phyloP scores from a whole-genome alignment of 2,888 invertebrate genomes.

The Mayetiola destructor region DNA sequence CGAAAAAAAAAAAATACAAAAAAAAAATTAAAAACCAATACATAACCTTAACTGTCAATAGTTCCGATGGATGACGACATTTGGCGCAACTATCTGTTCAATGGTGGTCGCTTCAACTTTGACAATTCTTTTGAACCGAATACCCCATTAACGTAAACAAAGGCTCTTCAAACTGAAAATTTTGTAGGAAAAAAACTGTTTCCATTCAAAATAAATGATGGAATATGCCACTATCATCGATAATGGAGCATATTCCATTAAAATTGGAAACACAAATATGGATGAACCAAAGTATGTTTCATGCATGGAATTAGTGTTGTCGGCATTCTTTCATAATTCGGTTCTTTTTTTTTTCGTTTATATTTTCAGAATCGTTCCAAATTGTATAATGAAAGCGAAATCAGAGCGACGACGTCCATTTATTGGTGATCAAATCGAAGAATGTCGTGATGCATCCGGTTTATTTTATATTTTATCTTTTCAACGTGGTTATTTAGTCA shows the following conservation, averaged over 20 bases:
- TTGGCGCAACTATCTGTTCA: too few relatives aligned
- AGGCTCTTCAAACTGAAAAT: neutral
- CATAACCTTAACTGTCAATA: neutral
- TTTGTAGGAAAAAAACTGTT: neutral
- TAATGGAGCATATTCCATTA: constrained; percentile 77
- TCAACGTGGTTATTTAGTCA: constrained; percentile 87
- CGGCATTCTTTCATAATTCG: constrained; percentile 10
- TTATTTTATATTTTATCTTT: constrained; percentile 86
- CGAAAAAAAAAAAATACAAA: neutral
- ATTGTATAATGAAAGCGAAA: constrained; percentile 96
- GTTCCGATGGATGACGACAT: neutral
- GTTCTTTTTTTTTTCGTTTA: neutral
- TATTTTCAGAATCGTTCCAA: constrained; percentile 55
- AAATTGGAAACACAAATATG: constrained; percentile 64
- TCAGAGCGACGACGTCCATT: constrained; percentile 88
- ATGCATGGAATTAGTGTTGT: constrained; percentile 15
- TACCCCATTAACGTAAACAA: neutral
- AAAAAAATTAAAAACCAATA: neutral
- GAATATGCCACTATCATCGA: constrained; percentile 48
- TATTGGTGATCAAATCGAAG: constrained; percentile 87
- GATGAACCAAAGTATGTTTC: constrained; percentile 47
- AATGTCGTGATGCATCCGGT: constrained; percentile 90
- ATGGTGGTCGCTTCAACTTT: neutral
- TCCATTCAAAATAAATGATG: neutral
- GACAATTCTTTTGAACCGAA: constrained; percentile 1